Evolutionary conservation across 2,113 vertebrate genomes (phyloP).

Genomic region (Micromys minutus): DNA sequence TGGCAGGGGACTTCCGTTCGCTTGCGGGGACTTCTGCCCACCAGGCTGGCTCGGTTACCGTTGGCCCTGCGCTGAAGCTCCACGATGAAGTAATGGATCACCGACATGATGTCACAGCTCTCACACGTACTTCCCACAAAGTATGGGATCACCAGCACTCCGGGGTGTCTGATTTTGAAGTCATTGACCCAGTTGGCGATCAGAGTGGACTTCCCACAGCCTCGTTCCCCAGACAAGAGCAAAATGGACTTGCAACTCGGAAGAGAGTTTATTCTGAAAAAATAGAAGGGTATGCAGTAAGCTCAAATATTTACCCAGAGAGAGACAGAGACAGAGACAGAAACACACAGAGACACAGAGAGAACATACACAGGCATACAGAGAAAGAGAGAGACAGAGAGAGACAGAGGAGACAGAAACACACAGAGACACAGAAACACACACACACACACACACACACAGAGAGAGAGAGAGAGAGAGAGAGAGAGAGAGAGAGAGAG

Average conservation of each 20-base stretch:
- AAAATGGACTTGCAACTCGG: conserved; percentile 72
- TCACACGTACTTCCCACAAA: conserved; percentile 77
- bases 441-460: too few species aligned
- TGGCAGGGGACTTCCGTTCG: fast-evolving
- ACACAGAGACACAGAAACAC: too few species aligned
- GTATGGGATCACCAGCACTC: conserved; percentile 64
- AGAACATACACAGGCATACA: too few species aligned
- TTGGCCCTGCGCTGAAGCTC: conserved; percentile 68
- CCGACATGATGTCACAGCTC: conserved; percentile 72
- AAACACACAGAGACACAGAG: too few species aligned
- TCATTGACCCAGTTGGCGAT: conserved; percentile 75
- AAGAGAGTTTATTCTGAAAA: conserved; percentile 53
- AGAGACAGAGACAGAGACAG: not conserved
- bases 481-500: too few species aligned
- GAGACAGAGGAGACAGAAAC: too few species aligned
- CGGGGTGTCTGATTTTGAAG: conserved; percentile 63
- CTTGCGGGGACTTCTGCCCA: not conserved
- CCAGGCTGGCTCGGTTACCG: conserved; percentile 42
- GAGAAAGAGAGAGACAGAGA: too few species aligned
- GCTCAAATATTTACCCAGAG: not conserved
- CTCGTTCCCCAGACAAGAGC: conserved; percentile 78
- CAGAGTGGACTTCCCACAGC: conserved; percentile 81
- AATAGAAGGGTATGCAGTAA: not conserved
- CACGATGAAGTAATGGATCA: conserved; percentile 74
- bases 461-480: not conserved